Percentiles rank a stretch among this genome's conserved stretches.
phyloP scores from a whole-genome alignment of 2,113 vertebrate genomes.

The Canis aureus region DNA sequence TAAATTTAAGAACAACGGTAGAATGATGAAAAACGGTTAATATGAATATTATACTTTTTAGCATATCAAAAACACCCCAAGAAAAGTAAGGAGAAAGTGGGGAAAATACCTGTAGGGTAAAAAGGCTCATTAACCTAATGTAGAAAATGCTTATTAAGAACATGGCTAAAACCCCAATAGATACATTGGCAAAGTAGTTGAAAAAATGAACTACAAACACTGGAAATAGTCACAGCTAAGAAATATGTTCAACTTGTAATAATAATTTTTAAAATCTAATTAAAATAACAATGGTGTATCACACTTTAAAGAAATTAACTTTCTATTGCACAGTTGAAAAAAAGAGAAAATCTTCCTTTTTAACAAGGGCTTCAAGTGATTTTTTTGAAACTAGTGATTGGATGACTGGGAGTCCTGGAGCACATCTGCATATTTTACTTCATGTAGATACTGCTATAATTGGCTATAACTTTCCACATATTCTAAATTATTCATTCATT shows the following conservation, averaged over 20 bases:
- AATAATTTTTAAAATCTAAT: not conserved
- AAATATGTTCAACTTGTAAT: not conserved
- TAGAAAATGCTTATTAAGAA: slow-evolving; percentile 4
- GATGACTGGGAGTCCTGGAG: too few relatives aligned
- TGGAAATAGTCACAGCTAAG: not conserved
- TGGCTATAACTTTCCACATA: not conserved
- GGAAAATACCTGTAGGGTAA: not conserved
- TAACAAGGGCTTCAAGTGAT: not conserved
- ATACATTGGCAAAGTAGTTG: not conserved
- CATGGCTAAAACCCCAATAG: not conserved
- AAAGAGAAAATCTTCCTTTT: not conserved
- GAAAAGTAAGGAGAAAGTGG: not conserved
- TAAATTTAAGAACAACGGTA: not conserved
- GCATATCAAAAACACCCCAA: not conserved
- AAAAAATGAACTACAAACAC: not conserved
- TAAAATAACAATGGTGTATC: not conserved
- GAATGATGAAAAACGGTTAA: not conserved
- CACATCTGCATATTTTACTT: not conserved
- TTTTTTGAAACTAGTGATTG: not conserved
- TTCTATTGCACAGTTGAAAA: not conserved
- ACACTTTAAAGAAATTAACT: not conserved
- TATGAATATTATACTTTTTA: not conserved
- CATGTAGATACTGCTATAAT: not conserved
- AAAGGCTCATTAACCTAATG: not conserved
- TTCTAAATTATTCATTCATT: not conserved